phyloP scores from a whole-genome alignment of 2,888 invertebrate genomes.

The Bellardia bayeri region DNA sequence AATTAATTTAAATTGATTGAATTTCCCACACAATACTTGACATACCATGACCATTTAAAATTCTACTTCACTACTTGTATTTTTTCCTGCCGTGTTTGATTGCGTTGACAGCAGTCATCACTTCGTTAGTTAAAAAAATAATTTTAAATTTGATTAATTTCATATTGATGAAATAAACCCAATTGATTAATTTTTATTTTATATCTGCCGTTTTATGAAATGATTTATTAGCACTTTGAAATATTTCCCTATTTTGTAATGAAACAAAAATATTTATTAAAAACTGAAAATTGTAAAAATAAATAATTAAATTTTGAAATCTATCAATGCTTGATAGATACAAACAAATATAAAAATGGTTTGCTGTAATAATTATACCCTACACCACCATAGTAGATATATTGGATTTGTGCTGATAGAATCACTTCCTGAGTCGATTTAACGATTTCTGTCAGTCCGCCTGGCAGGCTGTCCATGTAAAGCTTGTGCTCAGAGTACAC shows the following conservation, averaged over 20 bases:
- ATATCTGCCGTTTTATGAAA: not conserved
- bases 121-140: conserved; percentile 30
- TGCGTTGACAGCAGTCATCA: conserved; percentile 33
- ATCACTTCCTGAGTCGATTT: too few species aligned
- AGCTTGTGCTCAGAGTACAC: too few species aligned
- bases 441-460: too few species aligned
- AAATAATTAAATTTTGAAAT: not conserved
- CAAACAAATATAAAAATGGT: not conserved
- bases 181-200: conserved; percentile 44
- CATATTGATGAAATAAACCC: conserved; percentile 48
- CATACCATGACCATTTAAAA: conserved; percentile 56
- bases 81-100: not conserved
- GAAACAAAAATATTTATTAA: conserved; percentile 27
- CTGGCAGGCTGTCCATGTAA: too few species aligned
- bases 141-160: conserved; percentile 51
- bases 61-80: conserved; percentile 3
- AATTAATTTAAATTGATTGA: conserved; percentile 65
- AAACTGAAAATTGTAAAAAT: not conserved
- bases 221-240: conserved; percentile 35
- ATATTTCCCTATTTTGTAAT: not conserved
- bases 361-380: conserved; percentile 20
- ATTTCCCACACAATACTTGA: conserved; percentile 54
- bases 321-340: not conserved
- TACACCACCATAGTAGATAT: too few species aligned
- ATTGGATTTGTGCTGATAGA: too few species aligned